Evolutionary conservation across 2,888 invertebrate genomes (phyloP).

Genomic region (Bombyx huttoni): DNA sequence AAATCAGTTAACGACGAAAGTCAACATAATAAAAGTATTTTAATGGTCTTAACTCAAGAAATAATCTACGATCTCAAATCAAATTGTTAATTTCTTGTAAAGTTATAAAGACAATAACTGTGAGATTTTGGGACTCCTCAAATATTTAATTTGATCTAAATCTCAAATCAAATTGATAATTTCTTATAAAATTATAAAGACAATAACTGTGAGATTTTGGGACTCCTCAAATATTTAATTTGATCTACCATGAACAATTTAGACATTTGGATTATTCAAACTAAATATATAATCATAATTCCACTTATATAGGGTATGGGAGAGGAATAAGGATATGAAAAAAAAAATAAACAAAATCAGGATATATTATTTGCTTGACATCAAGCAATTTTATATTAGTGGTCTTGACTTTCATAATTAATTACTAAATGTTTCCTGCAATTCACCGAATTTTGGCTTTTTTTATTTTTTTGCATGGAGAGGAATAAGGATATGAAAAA

Average conservation of each 20-base stretch:
- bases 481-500: too few species aligned
- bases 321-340: too few species aligned
- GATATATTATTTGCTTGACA: neutral
- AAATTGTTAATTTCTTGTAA: neutral
- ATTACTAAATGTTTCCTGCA: neutral
- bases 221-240: neutral
- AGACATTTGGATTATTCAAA: neutral
- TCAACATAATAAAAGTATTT: neutral
- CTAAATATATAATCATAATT: neutral
- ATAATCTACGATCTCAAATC: neutral
- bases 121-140: neutral
- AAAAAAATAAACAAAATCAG: neutral
- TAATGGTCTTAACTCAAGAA: neutral
- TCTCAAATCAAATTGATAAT: neutral
- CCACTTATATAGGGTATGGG: neutral
- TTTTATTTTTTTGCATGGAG: neutral
- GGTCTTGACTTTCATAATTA: neutral
- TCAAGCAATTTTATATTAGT: neutral
- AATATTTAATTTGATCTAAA: neutral
- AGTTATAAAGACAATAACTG: neutral
- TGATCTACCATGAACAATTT: neutral
- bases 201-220: neutral
- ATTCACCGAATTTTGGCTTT: neutral
- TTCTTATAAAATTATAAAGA: neutral
- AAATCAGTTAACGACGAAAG: neutral